Conservation (phyloP, 2,113 vertebrate species). For the Furnarius figulus region DNA sequence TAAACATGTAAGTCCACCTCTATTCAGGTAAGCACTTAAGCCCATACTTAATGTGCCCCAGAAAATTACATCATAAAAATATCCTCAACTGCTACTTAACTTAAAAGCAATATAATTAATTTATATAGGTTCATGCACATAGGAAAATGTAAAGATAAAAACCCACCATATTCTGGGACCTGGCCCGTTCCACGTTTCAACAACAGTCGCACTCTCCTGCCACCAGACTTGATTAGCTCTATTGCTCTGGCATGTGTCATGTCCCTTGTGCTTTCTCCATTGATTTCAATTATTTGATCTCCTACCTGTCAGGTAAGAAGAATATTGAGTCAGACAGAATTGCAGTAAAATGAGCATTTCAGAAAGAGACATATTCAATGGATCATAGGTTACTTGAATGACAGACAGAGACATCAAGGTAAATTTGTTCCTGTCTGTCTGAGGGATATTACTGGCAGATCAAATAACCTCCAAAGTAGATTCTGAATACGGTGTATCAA, state of each 20-base stretch:
- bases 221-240: constrained; percentile 97
- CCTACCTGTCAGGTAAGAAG: constrained; percentile 85
- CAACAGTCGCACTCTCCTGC: constrained; percentile 89
- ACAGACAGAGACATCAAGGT: constrained; percentile 54
- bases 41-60: background rate
- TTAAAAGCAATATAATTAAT: background rate
- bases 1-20: background rate
- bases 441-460: constrained; percentile 39
- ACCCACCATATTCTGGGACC: constrained; percentile 97
- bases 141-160: constrained; percentile 6
- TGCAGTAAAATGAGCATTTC: constrained; percentile 41
- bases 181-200: constrained; percentile 96
- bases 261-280: constrained; percentile 94
- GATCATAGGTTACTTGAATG: constrained; percentile 37
- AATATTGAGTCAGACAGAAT: constrained; percentile 55
- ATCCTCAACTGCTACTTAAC: background rate
- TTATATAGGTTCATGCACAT: background rate
- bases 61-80: background rate
- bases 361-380: constrained; percentile 40
- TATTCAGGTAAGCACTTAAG: background rate
- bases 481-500: constrained; percentile 30
- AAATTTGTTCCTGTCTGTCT: constrained; percentile 57
- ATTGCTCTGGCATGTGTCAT: constrained; percentile 97
- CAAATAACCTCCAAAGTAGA: constrained; percentile 40
- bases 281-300: constrained; percentile 99